Conservation (phyloP, 2,888 invertebrate genomes). For the Mechanitis mazaeus region DNA sequence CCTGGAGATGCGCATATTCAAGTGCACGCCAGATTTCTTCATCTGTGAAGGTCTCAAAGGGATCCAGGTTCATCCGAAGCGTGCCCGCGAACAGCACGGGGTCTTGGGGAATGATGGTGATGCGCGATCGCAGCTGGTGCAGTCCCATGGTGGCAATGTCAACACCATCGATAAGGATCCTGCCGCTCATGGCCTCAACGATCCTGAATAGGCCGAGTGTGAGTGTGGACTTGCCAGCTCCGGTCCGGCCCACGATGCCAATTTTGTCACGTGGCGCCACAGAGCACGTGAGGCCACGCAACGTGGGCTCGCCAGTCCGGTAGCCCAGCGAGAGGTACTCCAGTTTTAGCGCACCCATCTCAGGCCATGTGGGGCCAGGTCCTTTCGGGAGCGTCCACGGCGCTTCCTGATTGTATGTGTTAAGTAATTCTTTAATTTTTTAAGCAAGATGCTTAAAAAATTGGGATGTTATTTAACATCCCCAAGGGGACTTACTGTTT, state of each 20-base stretch:
- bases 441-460: too few species aligned
- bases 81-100: conserved; percentile 96
- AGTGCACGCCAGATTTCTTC: conserved; percentile 91
- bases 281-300: conserved; percentile 85
- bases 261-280: conserved; percentile 92
- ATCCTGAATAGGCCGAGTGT: conserved; percentile 92
- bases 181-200: conserved; percentile 88
- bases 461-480: too few species aligned
- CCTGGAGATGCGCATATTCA: conserved; percentile 92
- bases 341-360: conserved; percentile 86
- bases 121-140: conserved; percentile 87
- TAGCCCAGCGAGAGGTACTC: conserved; percentile 90
- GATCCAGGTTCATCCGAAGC: conserved; percentile 94
- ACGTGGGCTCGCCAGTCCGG: conserved; percentile 90
- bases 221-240: conserved; percentile 94
- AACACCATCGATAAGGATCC: conserved; percentile 88
- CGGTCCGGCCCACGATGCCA: conserved; percentile 93
- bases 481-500: too few species aligned
- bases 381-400: conserved; percentile 82
- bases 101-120: conserved; percentile 95
- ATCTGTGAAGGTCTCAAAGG: conserved; percentile 86
- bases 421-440: too few species aligned
- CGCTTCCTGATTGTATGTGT: conserved; percentile 77
- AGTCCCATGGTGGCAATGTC: conserved; percentile 89
- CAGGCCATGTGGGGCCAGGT: conserved; percentile 87